phyloP scores from a whole-genome alignment of 2,797 vertebrate species.

The Chromis chromis region DNA sequence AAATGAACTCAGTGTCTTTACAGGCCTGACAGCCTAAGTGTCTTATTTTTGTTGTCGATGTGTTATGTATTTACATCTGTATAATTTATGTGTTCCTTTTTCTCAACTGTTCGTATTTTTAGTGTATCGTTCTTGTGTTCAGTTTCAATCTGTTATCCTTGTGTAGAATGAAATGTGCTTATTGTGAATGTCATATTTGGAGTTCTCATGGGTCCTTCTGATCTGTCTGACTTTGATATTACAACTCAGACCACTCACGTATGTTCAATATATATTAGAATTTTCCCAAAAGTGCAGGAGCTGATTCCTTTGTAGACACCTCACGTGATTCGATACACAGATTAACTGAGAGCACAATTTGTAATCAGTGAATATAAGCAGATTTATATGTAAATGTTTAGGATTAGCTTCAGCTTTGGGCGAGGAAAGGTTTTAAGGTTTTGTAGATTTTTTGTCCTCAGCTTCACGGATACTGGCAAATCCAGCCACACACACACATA shows the following conservation, averaged over 20 bases:
- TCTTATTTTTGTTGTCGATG: conserved; percentile 23
- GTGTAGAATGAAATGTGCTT: conserved; percentile 28
- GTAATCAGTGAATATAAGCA: not conserved
- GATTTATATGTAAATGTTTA: not conserved
- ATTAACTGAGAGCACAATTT: conserved; percentile 44
- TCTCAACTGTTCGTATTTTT: conserved; percentile 12
- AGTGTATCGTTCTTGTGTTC: not conserved
- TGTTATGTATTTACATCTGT: conserved; percentile 31
- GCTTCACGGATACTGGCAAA: not conserved
- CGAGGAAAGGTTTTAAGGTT: not conserved
- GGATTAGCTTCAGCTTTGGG: not conserved
- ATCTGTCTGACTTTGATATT: conserved; percentile 48
- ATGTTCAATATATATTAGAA: too few relatives aligned
- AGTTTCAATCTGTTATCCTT: conserved; percentile 23
- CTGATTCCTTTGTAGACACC: not conserved
- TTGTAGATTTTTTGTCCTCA: not conserved
- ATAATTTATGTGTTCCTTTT: conserved; percentile 28
- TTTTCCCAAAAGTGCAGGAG: not conserved
- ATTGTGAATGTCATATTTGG: conserved; percentile 28
- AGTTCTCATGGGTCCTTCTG: conserved; percentile 52
- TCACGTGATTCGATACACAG: not conserved
- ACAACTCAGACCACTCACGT: not conserved
- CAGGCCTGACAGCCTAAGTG: not conserved
- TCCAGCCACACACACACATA: conserved; percentile 12
- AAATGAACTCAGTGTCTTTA: conserved; percentile 46